Evolutionary conservation across 2,888 invertebrate species (phyloP), one percentile per base, ranked within the genome.

Genomic region (Ferrisia virgata): DNA sequence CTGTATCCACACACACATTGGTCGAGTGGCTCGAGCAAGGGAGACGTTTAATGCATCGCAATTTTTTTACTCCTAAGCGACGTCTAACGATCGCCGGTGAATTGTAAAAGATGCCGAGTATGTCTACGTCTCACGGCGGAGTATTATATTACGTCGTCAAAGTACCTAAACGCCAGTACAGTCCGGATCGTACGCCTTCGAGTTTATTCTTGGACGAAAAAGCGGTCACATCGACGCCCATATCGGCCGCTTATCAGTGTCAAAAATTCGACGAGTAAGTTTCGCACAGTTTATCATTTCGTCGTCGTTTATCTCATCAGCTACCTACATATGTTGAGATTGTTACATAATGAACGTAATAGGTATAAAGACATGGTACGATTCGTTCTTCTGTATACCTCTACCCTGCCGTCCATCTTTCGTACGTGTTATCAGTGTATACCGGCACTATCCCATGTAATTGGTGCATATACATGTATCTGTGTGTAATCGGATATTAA

Each of bases 121-220:
- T 87, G 87, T 85, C 87, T 85, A 86, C 86, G 39, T 87, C 87
- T 13, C 93, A 93, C 89, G 93, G 93, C 87, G 93, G 93, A 87
- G 91, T 92, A 87, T 89, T 93, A 86, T 93, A 93, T 89, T 93
- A 93, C 88, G 92, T 93, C 87, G 92, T 93, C 87, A 91, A 91
- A 88, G 91, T 92, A 86, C 92, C 92, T 25, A 91, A 89, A 40
- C 82, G 58, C 22, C 64, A 25, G 13, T 82, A 36, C 39, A 82
- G 72, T 43, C 82, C 82, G 72, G 82, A 82, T 22, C 79, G 53
- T 82, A 84, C 78, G 22, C 36, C 84, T 11, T 84, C 84, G 3
- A 79, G 79, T 79, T 79, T 84, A 39, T 84, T 84, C 39, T 64
- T 79, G 47, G 79, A 79, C n/a, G 79, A 84, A 13, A 84, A 79